These are phyloP conservation scores for Rhynchonema sp. DNA, from an alignment of 2,888 invertebrate genomes.

Conservation along the genomic window DNA sequence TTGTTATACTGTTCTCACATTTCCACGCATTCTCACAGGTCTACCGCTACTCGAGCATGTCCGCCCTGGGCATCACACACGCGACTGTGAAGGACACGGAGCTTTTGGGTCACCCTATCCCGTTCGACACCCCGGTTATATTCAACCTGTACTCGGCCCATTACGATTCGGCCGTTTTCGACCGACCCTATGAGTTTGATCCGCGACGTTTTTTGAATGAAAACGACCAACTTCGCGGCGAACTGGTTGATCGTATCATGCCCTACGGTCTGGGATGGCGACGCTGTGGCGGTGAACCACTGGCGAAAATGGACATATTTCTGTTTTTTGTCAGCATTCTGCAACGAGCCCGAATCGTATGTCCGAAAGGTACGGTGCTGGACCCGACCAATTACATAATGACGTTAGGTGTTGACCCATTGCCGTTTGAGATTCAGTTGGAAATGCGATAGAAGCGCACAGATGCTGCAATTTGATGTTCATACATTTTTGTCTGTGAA, in stretches of 20 bases:
- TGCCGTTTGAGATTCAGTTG: neutral
- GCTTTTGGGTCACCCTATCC: slow-evolving; percentile 12
- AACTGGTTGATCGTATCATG: neutral
- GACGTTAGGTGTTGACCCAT: neutral
- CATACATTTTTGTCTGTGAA: too few species aligned
- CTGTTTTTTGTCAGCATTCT: slow-evolving; percentile 6
- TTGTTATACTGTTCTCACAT: too few species aligned
- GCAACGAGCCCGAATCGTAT: slow-evolving; percentile 1
- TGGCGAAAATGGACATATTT: slow-evolving; percentile 7
- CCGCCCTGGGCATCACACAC: slow-evolving; percentile 16
- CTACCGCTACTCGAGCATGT: slow-evolving; percentile 12
- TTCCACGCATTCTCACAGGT: neutral
- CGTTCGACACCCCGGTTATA: slow-evolving; percentile 14
- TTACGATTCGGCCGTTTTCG: slow-evolving; percentile 14
- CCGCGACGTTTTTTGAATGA: slow-evolving; percentile 7
- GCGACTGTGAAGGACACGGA: slow-evolving; percentile 14
- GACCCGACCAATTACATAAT: neutral
- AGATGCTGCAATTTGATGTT: too few species aligned
- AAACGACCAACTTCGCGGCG: neutral
- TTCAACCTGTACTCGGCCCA: slow-evolving; percentile 15
- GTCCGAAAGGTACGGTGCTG: neutral
- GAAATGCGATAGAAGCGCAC: too few species aligned
- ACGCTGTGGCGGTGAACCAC: slow-evolving; percentile 7
- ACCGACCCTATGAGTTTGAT: slow-evolving; percentile 15
- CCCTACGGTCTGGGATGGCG: slow-evolving; percentile 8